phyloP scores from a whole-genome alignment of 2,888 invertebrate species.

The Sesia apiformis region DNA sequence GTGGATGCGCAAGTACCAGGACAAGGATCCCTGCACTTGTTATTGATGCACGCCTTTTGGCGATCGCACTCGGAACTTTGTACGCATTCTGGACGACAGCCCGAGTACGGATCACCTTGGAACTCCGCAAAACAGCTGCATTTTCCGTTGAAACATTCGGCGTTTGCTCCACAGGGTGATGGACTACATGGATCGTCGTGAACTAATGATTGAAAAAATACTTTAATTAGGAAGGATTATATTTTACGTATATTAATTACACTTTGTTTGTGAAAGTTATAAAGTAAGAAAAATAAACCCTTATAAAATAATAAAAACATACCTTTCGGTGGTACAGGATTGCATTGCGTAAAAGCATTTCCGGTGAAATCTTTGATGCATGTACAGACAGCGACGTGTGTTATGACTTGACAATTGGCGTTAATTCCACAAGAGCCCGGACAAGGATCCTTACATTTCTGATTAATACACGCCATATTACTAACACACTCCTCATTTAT shows the following conservation, averaged over 20 bases:
- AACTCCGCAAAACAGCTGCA: slow-evolving; percentile 84
- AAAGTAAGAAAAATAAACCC: not conserved
- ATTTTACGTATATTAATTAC: not conserved
- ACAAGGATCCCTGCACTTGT: slow-evolving; percentile 87
- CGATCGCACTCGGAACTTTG: slow-evolving; percentile 82
- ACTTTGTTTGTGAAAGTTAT: not conserved
- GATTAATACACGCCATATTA: slow-evolving; percentile 78
- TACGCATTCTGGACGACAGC: slow-evolving; percentile 87
- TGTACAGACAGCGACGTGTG: slow-evolving; percentile 77
- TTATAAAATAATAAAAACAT: slow-evolving; percentile 7
- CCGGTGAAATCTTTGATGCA: slow-evolving; percentile 76
- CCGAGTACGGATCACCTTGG: slow-evolving; percentile 83
- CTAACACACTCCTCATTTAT: slow-evolving; percentile 80
- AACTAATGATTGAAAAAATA: slow-evolving; percentile 24
- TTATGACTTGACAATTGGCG: slow-evolving; percentile 75
- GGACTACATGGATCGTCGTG: slow-evolving; percentile 77
- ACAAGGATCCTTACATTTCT: slow-evolving; percentile 80
- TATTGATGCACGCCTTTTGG: slow-evolving; percentile 80
- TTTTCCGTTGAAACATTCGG: slow-evolving; percentile 79
- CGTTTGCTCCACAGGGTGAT: slow-evolving; percentile 81
- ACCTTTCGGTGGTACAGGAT: slow-evolving; percentile 47
- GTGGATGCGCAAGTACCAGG: slow-evolving; percentile 84
- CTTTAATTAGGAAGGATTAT: too few species aligned
- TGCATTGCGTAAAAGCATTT: slow-evolving; percentile 76
- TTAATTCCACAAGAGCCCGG: slow-evolving; percentile 79